These are phyloP conservation scores for Corella eumyota DNA, from an alignment of 23 tunicate genomes.

Conservation along the genomic window DNA sequence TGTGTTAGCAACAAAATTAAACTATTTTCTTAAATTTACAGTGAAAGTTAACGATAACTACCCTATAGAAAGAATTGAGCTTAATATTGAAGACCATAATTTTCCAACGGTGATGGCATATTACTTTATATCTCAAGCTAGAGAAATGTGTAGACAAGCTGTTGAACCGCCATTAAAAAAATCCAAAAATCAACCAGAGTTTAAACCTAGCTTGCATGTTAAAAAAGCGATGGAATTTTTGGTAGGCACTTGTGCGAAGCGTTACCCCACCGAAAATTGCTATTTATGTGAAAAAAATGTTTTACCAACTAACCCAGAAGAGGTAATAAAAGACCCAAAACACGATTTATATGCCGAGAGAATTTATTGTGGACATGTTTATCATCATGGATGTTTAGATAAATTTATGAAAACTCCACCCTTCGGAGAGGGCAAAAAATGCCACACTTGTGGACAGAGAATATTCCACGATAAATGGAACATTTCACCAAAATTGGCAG, in stretches of 20 bases:
- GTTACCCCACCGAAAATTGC: slow-evolving; percentile 64
- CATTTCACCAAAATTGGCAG: slow-evolving; percentile 71
- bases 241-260: slow-evolving; percentile 40
- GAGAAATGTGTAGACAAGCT: slow-evolving; percentile 75
- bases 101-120: slow-evolving; percentile 69
- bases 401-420: slow-evolving; percentile 96
- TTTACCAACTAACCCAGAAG: slow-evolving; percentile 71
- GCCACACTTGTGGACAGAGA: slow-evolving; percentile 56
- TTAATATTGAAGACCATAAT: slow-evolving; percentile 37
- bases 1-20: slow-evolving; percentile 21
- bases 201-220: slow-evolving; percentile 74
- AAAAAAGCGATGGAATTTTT: slow-evolving; percentile 75
- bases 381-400: slow-evolving; percentile 88
- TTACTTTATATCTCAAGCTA: slow-evolving; percentile 85
- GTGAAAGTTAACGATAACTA: slow-evolving; percentile 54
- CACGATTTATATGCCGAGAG: slow-evolving; percentile 64
- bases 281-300: slow-evolving; percentile 46
- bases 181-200: too few relatives aligned
- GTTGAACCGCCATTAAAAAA: slow-evolving; percentile 68
- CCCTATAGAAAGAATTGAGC: slow-evolving; percentile 34
- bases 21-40: slow-evolving; percentile 55
- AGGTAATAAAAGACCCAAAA: slow-evolving; percentile 41
- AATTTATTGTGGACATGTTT: slow-evolving; percentile 89
- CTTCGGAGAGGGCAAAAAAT: slow-evolving; percentile 87
- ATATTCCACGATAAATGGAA: slow-evolving; percentile 95